Base-by-base conservation (phyloP, 2,797 vertebrate species). In the Rhynchonycteris naso region DNA sequence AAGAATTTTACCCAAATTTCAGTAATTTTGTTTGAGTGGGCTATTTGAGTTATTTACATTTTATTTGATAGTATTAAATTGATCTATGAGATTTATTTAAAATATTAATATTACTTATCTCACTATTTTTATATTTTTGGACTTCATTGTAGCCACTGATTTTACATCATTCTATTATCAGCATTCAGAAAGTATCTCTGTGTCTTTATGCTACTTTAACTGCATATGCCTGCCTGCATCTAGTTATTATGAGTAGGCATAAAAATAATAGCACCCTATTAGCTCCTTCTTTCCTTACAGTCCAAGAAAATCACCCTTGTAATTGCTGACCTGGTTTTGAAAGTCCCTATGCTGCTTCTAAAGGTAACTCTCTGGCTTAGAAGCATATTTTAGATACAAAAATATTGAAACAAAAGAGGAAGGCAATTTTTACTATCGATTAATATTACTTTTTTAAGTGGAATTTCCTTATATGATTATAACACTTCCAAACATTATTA, bases 271-370 rank as follows among this genome's bases (percentile, higher is more conserved):
- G 81, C 78, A 95, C 94, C 79, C 68, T 81, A 75, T 96, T 96
- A 97, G 88, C 86, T 96, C 93, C 94, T 43, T 19, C 33, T 95
- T 97, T 96, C 93, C 93, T 76, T 93, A 81, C 90, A 87, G 93
- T 63, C 75, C 61, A 56, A 85, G 81, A 94, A 97, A 96, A 66
- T 83, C 91, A 93, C 96, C 82, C 93, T 59, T 76, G 94, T 96
- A 95, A 69, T 65, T 94, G 33, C 82, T 96, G 97, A 97, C 92
- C 96, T 95, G 80, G 14, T 84, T 95, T 21, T 97, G 90, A 52
- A 89, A 91, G 79, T 97, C 96, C 91, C 96, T 84, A 4, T 14
- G 96, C 86, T 93, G 18, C 86, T 38, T 76, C 16, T 68, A 50
- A 94, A 93, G 52, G 52, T 71, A 93, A 63, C 33, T 52, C 79